Evolutionary conservation across 2,888 invertebrate genomes (phyloP).

Genomic region (Eupithecia subumbrata): DNA sequence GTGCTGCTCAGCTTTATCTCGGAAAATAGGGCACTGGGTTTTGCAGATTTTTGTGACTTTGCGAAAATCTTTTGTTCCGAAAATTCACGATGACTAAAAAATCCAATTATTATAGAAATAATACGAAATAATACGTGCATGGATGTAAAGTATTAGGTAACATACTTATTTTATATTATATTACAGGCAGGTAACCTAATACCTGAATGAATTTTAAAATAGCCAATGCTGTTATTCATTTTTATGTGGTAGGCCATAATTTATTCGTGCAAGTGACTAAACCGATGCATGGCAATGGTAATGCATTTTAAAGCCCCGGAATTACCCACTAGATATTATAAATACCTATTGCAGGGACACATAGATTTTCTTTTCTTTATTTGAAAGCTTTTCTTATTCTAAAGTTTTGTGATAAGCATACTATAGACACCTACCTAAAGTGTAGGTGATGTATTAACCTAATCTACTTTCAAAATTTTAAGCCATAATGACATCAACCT

Average conservation of each 20-base stretch:
- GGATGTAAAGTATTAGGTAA: too few species aligned
- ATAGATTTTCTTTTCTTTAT: too few species aligned
- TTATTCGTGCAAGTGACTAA: not conserved
- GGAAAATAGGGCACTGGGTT: slow-evolving; percentile 20
- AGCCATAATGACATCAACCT: not conserved
- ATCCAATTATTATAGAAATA: not conserved
- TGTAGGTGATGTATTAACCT: not conserved
- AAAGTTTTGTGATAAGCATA: not conserved
- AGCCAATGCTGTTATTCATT: not conserved
- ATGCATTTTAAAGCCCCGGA: not conserved
- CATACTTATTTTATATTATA: too few species aligned
- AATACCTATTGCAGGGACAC: not conserved
- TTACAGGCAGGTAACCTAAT: too few species aligned
- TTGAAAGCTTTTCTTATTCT: too few species aligned
- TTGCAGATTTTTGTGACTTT: not conserved
- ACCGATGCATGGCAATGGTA: not conserved
- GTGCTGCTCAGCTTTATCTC: slow-evolving; percentile 22
- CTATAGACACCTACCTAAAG: not conserved
- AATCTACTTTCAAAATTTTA: not conserved
- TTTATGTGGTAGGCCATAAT: not conserved
- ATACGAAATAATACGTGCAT: not conserved
- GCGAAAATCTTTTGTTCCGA: not conserved
- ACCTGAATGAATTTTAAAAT: not conserved
- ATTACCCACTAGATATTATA: not conserved
- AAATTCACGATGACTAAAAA: not conserved